These are phyloP conservation scores for Drosophila ezoana DNA, from an alignment of 2,888 invertebrate species.

Conservation along the genomic window DNA sequence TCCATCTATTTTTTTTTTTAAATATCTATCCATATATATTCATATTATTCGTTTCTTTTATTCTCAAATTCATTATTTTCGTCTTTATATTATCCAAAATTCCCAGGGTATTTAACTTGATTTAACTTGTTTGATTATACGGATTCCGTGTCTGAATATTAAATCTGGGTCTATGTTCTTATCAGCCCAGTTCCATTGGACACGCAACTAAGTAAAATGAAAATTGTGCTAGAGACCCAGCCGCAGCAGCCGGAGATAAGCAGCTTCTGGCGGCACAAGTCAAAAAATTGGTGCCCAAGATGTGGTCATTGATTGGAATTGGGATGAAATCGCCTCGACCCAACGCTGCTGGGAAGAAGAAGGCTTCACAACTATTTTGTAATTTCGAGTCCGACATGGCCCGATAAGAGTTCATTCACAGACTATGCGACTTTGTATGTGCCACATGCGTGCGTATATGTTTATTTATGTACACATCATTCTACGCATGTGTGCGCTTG, in stretches of 20 bases:
- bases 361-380: conserved; percentile 51
- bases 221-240: conserved; percentile 52
- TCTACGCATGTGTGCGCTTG: neutral
- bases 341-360: neutral
- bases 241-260: conserved; percentile 35
- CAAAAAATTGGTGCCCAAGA: conserved; percentile 30
- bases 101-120: conserved; percentile 8
- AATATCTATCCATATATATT: no score
- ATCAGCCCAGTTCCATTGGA: conserved; percentile 43
- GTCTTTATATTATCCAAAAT: neutral
- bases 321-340: neutral
- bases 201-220: conserved; percentile 42
- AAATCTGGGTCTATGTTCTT: conserved; percentile 53
- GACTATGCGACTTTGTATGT: conserved; percentile 37
- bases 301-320: conserved; percentile 34
- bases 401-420: conserved; percentile 78
- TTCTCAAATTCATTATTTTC: neutral
- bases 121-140: neutral
- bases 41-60: no score
- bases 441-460: conserved; percentile 11
- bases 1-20: no score
- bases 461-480: conserved; percentile 1
- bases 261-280: conserved; percentile 33
- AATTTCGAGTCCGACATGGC: conserved; percentile 45
- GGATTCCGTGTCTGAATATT: conserved; percentile 9